Evolutionary conservation across 2,797 vertebrate species (phyloP), one percentile per base, ranked within the genome.

Genomic region (Serranus cabrilla): DNA sequence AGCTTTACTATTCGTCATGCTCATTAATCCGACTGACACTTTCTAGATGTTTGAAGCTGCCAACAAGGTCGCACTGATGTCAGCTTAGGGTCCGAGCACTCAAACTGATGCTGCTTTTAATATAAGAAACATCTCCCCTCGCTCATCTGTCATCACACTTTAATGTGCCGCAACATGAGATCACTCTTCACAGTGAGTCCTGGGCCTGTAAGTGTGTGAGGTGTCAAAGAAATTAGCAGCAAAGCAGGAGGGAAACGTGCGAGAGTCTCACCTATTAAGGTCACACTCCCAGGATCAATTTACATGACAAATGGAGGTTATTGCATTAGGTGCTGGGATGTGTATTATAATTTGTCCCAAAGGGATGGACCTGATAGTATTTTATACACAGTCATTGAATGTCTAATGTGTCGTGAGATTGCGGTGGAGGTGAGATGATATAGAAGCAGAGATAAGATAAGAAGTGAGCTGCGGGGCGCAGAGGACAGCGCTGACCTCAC

Each of bases 131-230:
- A 55, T 87, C 71, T 80, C 54, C 56, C 39, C 31, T 66, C 25
- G 21, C 75, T 89, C 73, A 51, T 71, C 43, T 75, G 84, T 85
- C 82, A 79, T 89, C 76, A 49, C 47, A 13, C 78, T 85, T 85
- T 82, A 87, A 87, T 88, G 61, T 74, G 65, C 80, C 20, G 50
- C 79, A 78, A 83, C 85, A 80, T 59, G 78, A 83, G 81, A 85
- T 86, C 78, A 62, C 70, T 67, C 72, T 72, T 63, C 59, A 58
- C 40, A 27, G 21, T 49, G 50, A 21, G 17, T 69, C 74, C 67
- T 58, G 67, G 64, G 74, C 56, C 52, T 23, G 6, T 54, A 78
- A 67, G 66, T 72, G 63, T 74, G 65, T 18, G 45, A 76, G 62
- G 75, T 74, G 61, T 83, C 78, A 64, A 54, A 75, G 60, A 76